Conservation (phyloP, 2,797 vertebrate genomes). For the Enteromius radiatus region DNA sequence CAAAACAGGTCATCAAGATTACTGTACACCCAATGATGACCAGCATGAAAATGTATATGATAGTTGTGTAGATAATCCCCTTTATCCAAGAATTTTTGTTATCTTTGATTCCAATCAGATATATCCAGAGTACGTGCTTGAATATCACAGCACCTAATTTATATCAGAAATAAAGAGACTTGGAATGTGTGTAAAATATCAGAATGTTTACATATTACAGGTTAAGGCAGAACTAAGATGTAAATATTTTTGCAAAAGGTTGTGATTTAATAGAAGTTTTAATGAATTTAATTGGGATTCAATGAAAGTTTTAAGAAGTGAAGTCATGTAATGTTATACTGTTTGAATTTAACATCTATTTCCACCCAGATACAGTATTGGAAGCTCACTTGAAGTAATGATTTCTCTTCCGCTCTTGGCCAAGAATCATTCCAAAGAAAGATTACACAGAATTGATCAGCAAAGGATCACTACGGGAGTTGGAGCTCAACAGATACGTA, state of each 20-base stretch:
- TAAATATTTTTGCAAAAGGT: neutral
- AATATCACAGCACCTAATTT: constrained; percentile 72
- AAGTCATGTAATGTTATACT: neutral
- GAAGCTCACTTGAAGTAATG: neutral
- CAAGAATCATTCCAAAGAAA: neutral
- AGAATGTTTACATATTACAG: neutral
- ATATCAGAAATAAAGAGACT: neutral
- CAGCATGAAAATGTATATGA: constrained; percentile 78
- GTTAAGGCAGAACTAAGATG: neutral
- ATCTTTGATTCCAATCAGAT: constrained; percentile 90
- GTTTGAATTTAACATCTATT: neutral
- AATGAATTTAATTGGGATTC: neutral
- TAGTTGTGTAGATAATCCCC: constrained; percentile 83
- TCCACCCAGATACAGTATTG: neutral
- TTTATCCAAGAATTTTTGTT: constrained; percentile 81
- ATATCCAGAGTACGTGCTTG: constrained; percentile 90
- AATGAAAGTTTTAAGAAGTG: neutral
- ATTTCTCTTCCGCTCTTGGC: neutral
- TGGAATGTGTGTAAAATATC: neutral
- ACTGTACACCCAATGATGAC: constrained; percentile 80
- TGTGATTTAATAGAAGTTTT: neutral
- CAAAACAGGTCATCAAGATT: constrained; percentile 66
- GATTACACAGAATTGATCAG: neutral
- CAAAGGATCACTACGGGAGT: neutral
- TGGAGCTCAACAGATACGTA: neutral